Evolutionary conservation across 2,797 vertebrate species (phyloP).

Genomic region (Sebastes taczanowskii): DNA sequence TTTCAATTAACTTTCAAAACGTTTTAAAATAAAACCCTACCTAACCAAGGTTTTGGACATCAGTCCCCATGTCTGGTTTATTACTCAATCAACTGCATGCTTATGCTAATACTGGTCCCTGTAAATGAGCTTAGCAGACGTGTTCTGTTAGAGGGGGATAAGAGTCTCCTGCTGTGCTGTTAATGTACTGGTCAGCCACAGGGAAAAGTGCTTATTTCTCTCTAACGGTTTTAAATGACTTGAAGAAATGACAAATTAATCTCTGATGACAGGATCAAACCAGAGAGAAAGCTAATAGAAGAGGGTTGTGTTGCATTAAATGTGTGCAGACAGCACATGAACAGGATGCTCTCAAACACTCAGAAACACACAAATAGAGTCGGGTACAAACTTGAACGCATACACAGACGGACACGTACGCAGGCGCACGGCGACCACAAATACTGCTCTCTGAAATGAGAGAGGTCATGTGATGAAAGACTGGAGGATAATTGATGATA

Average conservation of each 20-base stretch:
- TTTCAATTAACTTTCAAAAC: slow-evolving; percentile 36
- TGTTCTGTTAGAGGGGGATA: slow-evolving; percentile 46
- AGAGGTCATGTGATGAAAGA: slow-evolving; percentile 62
- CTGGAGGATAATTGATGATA: slow-evolving; percentile 56
- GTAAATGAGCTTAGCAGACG: slow-evolving; percentile 64
- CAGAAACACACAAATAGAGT: neutral
- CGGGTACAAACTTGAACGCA: neutral
- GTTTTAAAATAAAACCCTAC: slow-evolving; percentile 17
- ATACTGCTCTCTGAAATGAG: slow-evolving; percentile 32
- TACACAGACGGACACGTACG: neutral
- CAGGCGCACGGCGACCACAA: slow-evolving; percentile 16
- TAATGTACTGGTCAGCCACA: slow-evolving; percentile 75
- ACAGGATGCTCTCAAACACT: neutral
- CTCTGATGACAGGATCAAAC: slow-evolving; percentile 52
- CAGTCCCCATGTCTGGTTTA: slow-evolving; percentile 44
- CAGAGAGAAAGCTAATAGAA: slow-evolving; percentile 24
- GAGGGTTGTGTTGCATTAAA: neutral
- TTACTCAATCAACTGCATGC: slow-evolving; percentile 58
- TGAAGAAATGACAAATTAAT: slow-evolving; percentile 65
- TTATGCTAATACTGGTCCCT: slow-evolving; percentile 59
- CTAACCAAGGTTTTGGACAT: slow-evolving; percentile 22
- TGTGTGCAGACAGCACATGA: neutral
- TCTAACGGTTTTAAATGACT: slow-evolving; percentile 51
- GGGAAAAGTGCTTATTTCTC: slow-evolving; percentile 60
- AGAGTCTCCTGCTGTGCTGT: slow-evolving; percentile 65